Percentiles rank a stretch among this genome's conserved stretches.
Evolutionary conservation across 2,888 invertebrate genomes (phyloP).

Genomic region (Lasioglossum oenotherae): DNA sequence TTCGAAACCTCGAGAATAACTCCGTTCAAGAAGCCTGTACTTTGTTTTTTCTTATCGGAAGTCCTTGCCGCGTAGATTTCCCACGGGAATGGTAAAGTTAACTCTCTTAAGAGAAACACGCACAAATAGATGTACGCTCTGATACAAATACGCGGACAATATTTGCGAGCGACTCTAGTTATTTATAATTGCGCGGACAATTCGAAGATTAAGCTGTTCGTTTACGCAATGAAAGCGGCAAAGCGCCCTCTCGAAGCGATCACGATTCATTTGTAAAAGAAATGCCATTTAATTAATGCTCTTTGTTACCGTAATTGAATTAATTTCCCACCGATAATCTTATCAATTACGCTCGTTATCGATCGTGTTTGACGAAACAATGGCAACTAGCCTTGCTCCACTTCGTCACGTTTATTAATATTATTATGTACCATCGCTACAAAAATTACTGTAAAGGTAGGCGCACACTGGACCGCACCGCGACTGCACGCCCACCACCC

Average conservation of each 20-base stretch:
- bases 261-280: not conserved
- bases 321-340: not conserved
- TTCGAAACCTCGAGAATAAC: not conserved
- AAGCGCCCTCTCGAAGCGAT: not conserved
- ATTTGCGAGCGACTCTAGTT: not conserved
- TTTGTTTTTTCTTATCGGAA: conserved; percentile 6
- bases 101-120: conserved; percentile 33
- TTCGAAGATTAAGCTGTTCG: not conserved
- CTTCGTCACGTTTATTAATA: not conserved
- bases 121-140: not conserved
- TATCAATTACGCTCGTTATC: conserved; percentile 3
- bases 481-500: too few relatives aligned
- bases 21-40: not conserved
- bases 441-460: too few relatives aligned
- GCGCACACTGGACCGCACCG: too few relatives aligned
- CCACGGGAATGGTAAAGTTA: conserved; percentile 41
- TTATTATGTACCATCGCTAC: not conserved
- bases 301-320: not conserved
- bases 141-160: not conserved
- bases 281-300: not conserved
- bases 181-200: not conserved
- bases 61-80: conserved; percentile 39
- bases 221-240: not conserved
- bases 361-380: too few relatives aligned
- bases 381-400: not conserved